Evolutionary conservation across 2,888 invertebrate species (phyloP).

Genomic region (Lepas anatifera): DNA sequence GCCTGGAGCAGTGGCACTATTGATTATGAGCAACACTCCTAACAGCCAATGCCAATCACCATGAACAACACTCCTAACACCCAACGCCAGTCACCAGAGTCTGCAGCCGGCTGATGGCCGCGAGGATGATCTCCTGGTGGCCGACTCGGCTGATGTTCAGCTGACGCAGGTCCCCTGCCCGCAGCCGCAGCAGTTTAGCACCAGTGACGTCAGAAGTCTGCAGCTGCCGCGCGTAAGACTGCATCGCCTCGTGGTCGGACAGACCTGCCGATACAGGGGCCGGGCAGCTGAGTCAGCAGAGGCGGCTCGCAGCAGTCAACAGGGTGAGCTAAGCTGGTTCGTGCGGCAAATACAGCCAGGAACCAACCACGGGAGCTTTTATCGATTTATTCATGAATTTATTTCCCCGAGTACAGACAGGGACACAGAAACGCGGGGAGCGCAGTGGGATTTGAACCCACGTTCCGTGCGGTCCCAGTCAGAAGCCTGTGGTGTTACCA

Average conservation of each 20-base stretch:
- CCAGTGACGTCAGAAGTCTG: constrained; percentile 70
- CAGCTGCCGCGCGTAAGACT: constrained; percentile 67
- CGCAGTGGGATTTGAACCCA: no score
- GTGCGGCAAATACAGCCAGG: background rate
- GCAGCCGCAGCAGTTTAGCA: constrained; percentile 63
- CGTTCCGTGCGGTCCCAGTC: no score
- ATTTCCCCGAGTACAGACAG: no score
- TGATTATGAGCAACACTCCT: no score
- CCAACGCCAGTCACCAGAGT: background rate
- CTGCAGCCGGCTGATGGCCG: constrained; percentile 72
- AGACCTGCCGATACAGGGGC: constrained; percentile 44
- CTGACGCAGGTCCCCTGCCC: constrained; percentile 76
- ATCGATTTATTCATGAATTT: background rate
- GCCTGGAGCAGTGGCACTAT: no score
- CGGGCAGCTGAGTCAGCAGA: no score
- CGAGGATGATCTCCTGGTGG: constrained; percentile 84
- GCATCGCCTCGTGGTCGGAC: constrained; percentile 51
- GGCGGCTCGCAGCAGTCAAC: background rate
- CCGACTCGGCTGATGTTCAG: constrained; percentile 76
- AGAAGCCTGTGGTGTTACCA: no score
- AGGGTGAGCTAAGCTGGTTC: background rate
- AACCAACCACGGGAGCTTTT: background rate
- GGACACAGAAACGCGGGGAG: no score
- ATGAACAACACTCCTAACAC: background rate
- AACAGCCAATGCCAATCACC: background rate